Conservation (phyloP, 2,113 vertebrate genomes). For the Sorex araneus region DNA sequence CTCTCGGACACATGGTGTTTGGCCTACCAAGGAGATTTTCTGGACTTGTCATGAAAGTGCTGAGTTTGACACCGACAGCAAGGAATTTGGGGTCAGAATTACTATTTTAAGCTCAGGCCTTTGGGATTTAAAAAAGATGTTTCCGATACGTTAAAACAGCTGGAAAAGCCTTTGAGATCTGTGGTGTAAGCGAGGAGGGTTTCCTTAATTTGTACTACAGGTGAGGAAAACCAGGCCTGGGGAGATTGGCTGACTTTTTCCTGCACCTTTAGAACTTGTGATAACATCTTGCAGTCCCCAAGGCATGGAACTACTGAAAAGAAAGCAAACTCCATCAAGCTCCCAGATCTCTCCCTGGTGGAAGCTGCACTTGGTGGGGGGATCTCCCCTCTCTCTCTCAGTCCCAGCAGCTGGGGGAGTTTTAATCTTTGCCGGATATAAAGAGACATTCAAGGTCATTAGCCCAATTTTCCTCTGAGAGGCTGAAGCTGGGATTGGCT, state of each 20-base stretch:
- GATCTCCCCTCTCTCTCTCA: not conserved
- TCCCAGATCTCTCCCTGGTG: not conserved
- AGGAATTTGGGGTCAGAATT: conserved; percentile 79
- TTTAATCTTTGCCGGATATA: conserved; percentile 56
- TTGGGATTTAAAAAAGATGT: conserved; percentile 83
- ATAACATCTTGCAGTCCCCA: not conserved
- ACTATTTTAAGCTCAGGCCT: conserved; percentile 79
- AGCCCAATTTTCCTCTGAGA: conserved; percentile 63
- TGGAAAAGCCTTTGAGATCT: conserved; percentile 72
- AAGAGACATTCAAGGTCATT: conserved; percentile 75
- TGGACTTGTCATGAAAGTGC: conserved; percentile 61
- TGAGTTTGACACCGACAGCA: conserved; percentile 77
- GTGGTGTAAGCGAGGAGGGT: not conserved
- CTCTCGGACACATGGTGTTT: conserved; percentile 73
- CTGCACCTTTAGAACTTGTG: conserved; percentile 2
- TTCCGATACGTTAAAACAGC: conserved; percentile 78
- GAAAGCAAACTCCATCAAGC: not conserved
- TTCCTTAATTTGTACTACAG: conserved; percentile 70
- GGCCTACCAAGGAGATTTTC: conserved; percentile 53
- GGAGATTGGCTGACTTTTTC: conserved; percentile 57
- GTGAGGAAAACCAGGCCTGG: conserved; percentile 72
- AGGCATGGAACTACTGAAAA: not conserved
- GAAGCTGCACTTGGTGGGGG: not conserved
- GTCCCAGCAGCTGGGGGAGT: not conserved
- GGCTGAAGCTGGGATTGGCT: conserved; percentile 49